Base-by-base conservation (phyloP, 2,113 vertebrate genomes). In the Oryzias celebensis region DNA sequence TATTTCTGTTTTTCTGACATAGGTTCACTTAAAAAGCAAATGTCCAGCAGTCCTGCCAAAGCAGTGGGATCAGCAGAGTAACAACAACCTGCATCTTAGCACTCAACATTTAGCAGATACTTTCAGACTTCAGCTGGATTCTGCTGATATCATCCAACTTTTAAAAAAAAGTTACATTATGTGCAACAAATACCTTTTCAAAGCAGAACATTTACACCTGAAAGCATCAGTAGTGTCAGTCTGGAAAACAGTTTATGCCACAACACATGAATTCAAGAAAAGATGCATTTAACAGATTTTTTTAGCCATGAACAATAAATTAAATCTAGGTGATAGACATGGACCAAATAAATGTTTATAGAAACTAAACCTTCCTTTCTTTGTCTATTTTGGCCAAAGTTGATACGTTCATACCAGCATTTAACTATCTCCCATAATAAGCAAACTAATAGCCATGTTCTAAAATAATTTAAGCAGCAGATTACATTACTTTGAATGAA, bases 161-260 rank as follows among this genome's bases (percentile, higher is more conserved):
- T 2, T 13, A 62, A 49, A 47, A 62, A 59, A 78, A 76, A 46
- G 20, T 14, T 41, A 10, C 36, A 36, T 10, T 36, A 36, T 36
- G 36, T 10, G 36, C 36, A 36, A 13, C 36, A 36, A 28, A 28
- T 28, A 28, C 4, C 26, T 28, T 5, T 28, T 5, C 26, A 1
- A 36, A 74, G 67, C 64, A 70, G 68, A 74, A 77, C 71, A 69
- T 61, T 68, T 66, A 71, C 64, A 77, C 62, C 61, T 73, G 41
- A 50, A 16, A 70, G 68, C 62, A 10, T 36, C 36, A 36, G 36
- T 2, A 36, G 36, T 12, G 36, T 36, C 36, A 36, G 10, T 36
- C 36, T 36, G 36, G 36, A 36, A 36, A 36, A 36, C 36, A 3
- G 8, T 12, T 2, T 12, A 36, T 36, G 36, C 36, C 36, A 12